Percentiles rank a stretch among this genome's conserved stretches.
phyloP scores from a whole-genome alignment of 1,140 invertebrate genomes.

The Drosophila subobscura region DNA sequence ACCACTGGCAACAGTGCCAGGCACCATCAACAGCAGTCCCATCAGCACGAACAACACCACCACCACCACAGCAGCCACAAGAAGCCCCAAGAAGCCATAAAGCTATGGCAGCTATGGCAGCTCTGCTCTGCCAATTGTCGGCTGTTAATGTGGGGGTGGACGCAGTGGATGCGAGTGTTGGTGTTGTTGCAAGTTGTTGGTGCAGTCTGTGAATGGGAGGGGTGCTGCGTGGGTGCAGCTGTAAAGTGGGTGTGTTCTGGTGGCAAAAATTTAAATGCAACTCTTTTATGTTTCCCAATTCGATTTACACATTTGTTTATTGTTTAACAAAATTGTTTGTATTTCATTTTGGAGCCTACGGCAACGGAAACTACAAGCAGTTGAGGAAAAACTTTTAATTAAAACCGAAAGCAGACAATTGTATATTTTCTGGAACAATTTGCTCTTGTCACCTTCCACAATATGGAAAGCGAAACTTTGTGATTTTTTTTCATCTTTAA shows the following conservation, averaged over 20 bases:
- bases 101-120: not conserved
- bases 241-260: too few species aligned
- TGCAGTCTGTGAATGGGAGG: not conserved
- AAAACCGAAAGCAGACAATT: not conserved
- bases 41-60: conserved; percentile 32
- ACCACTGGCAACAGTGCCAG: not conserved
- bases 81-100: conserved; percentile 51
- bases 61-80: conserved; percentile 38
- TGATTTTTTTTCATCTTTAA: not conserved
- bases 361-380: not conserved
- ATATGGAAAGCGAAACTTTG: not conserved
- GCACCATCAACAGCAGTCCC: conserved; percentile 1
- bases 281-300: conserved; percentile 28
- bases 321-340: conserved; percentile 22
- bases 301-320: conserved; percentile 31
- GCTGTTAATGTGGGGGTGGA: not conserved
- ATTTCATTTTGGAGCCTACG: conserved; percentile 9
- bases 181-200: conserved; percentile 3
- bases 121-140: not conserved
- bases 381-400: conserved; percentile 22
- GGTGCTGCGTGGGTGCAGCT: not conserved
- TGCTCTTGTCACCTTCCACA: too few species aligned
- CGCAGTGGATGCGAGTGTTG: not conserved
- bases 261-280: conserved; percentile 19
- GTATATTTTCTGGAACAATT: conserved; percentile 10